Conservation (phyloP, 2,888 invertebrate species). For the Blastobasis adustella region DNA sequence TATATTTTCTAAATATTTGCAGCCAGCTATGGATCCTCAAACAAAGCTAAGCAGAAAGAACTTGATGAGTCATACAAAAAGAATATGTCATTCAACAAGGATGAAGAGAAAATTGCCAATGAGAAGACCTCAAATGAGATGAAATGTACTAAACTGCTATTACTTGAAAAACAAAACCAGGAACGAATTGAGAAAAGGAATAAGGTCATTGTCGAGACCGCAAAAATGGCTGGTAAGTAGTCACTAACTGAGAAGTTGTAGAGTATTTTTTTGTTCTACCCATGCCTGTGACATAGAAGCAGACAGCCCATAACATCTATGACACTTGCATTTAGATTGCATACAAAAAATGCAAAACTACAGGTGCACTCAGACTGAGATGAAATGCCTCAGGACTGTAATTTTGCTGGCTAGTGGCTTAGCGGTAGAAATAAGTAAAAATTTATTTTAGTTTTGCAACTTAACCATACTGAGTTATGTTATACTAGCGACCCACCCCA, state of each 20-base stretch:
- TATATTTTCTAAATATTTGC: not conserved
- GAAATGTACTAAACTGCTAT: conserved; percentile 54
- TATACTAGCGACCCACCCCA: no score
- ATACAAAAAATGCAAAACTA: no score
- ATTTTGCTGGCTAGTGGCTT: no score
- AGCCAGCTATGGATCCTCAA: conserved; percentile 52
- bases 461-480: no score
- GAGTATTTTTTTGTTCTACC: no score
- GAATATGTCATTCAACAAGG: conserved; percentile 51
- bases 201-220: conserved; percentile 50
- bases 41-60: conserved; percentile 54
- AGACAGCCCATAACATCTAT: no score
- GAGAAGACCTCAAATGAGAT: conserved; percentile 57
- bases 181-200: conserved; percentile 59
- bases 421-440: no score
- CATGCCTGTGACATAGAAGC: no score
- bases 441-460: no score
- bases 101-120: conserved; percentile 60
- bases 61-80: conserved; percentile 55
- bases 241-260: not conserved
- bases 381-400: no score
- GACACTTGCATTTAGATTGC: no score
- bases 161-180: conserved; percentile 64
- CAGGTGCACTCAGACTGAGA: no score
- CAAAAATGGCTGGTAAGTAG: conserved; percentile 46